phyloP scores from a whole-genome alignment of 1,140 invertebrate species.

The Papilio polytes region DNA sequence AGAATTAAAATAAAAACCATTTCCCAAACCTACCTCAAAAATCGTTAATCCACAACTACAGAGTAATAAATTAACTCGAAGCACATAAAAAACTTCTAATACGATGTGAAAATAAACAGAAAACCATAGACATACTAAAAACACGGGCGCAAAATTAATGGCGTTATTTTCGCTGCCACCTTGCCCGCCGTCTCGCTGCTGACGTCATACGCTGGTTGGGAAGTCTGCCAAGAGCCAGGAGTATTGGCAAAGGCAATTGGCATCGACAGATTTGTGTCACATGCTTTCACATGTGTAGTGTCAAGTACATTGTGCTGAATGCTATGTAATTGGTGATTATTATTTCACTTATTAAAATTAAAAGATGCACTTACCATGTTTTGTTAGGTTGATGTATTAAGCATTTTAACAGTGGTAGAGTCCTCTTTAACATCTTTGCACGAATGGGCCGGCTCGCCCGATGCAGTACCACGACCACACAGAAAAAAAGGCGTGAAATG shows the following conservation, averaged over 20 bases:
- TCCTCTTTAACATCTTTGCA: too few species aligned
- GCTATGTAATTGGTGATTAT: conserved; percentile 36
- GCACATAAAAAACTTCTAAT: conserved; percentile 8
- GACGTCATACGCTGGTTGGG: conserved; percentile 31
- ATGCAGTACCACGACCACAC: too few species aligned
- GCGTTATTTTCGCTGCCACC: conserved; percentile 32
- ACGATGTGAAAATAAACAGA: conserved; percentile 33
- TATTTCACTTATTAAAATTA: conserved; percentile 1
- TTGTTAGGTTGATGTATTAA: not conserved
- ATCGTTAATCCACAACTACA: not conserved
- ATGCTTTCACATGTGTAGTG: conserved; percentile 11
- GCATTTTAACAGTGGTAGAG: too few species aligned
- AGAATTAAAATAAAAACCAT: not conserved
- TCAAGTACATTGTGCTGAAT: conserved; percentile 33
- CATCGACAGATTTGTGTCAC: conserved; percentile 44
- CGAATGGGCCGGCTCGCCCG: too few species aligned
- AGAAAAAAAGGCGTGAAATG: too few species aligned
- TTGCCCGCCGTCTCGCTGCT: conserved; percentile 15
- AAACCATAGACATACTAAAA: conserved; percentile 19
- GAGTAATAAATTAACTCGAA: conserved; percentile 17
- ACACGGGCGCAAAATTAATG: conserved; percentile 32
- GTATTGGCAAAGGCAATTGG: conserved; percentile 45
- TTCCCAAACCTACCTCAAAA: not conserved
- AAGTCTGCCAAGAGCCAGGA: conserved; percentile 40
- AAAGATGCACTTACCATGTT: not conserved